A percentile compares a stretch with the other conserved stretches of the same genome.
Evolutionary conservation across 2,797 vertebrate genomes (phyloP).

Genomic region (Bufotes viridis): DNA sequence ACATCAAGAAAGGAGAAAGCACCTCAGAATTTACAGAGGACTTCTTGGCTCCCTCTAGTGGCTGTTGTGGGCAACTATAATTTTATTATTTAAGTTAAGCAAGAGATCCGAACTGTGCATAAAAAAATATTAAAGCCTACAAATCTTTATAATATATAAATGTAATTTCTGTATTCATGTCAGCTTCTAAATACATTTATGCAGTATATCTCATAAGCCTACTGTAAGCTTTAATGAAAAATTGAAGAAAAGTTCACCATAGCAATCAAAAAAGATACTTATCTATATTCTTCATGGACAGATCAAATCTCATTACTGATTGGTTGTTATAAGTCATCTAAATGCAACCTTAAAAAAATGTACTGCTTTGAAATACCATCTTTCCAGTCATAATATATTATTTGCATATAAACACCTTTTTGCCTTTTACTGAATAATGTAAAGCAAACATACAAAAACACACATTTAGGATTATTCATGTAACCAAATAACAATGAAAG

Average conservation of each 20-base stretch:
- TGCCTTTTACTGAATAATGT: not conserved
- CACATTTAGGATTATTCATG: not conserved
- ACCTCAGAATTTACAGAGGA: too few species aligned
- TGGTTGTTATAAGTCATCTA: not conserved
- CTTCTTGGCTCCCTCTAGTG: too few species aligned
- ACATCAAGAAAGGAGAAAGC: too few species aligned
- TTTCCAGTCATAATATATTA: not conserved
- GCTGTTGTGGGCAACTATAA: too few species aligned
- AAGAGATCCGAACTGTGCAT: too few species aligned
- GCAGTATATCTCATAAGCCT: not conserved
- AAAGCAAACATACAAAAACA: not conserved
- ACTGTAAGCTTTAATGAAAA: not conserved
- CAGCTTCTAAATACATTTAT: not conserved
- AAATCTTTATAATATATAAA: too few species aligned
- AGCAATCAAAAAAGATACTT: not conserved
- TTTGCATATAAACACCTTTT: not conserved
- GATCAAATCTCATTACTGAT: not conserved
- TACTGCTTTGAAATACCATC: not conserved
- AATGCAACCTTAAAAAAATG: not conserved
- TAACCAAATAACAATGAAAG: not conserved
- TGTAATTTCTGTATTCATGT: not conserved
- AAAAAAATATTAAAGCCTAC: too few species aligned
- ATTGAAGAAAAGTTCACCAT: not conserved
- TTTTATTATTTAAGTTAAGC: too few species aligned
- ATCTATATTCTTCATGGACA: not conserved